A percentile compares a stretch with the other conserved stretches of the same genome.
These are phyloP conservation scores for Valencia hispanica DNA, from an alignment of 2,797 vertebrate genomes.

Conservation along the genomic window DNA sequence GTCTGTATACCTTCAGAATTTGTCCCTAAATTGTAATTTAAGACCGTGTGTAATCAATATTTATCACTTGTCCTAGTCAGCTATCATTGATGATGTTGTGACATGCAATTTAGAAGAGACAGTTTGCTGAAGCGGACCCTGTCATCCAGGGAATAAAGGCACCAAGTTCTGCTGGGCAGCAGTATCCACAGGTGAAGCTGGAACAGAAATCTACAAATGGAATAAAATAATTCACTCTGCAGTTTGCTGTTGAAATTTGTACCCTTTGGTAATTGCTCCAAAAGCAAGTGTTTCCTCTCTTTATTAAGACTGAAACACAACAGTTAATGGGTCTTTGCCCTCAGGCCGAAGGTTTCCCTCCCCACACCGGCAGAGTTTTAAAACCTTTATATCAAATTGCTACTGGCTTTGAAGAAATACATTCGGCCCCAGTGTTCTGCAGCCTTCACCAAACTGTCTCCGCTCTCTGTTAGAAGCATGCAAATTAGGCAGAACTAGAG, in stretches of 20 bases:
- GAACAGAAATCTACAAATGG: constrained; percentile 42
- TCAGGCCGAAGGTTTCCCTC: constrained; percentile 21
- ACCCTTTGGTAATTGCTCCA: constrained; percentile 40
- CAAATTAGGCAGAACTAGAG: constrained; percentile 58
- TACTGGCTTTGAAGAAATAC: constrained; percentile 34
- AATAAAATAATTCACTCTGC: constrained; percentile 43
- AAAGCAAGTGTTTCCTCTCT: constrained; percentile 54
- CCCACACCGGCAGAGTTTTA: constrained; percentile 31
- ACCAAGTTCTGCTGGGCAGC: constrained; percentile 42
- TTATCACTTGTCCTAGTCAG: not conserved
- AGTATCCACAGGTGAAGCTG: constrained; percentile 37
- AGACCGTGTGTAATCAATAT: not conserved
- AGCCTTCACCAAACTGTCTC: constrained; percentile 49
- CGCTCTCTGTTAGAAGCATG: constrained; percentile 50
- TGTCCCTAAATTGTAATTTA: not conserved
- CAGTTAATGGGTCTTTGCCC: constrained; percentile 42
- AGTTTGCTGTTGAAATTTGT: constrained; percentile 40
- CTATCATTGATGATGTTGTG: constrained; percentile 19
- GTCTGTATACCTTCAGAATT: not conserved
- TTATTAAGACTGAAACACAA: constrained; percentile 39
- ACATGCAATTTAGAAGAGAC: constrained; percentile 27
- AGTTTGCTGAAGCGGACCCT: constrained; percentile 32
- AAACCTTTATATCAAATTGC: constrained; percentile 49
- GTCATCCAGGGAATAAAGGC: constrained; percentile 46
- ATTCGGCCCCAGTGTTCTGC: constrained; percentile 10